Evolutionary conservation across 2,797 vertebrate genomes (phyloP).

Genomic region (Rhadinocentrus ornatus): DNA sequence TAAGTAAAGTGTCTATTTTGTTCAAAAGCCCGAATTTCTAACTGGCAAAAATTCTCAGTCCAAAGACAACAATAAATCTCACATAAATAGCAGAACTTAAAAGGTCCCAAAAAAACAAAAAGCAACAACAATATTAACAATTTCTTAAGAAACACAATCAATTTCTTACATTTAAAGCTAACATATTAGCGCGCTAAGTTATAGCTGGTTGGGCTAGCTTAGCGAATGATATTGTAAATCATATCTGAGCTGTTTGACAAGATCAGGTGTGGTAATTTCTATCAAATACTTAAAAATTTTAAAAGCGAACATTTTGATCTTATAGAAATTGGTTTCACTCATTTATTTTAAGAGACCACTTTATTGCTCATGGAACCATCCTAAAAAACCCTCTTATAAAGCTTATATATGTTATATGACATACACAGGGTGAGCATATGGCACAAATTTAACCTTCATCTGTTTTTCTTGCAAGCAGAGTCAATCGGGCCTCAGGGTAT

Average conservation of each 20-base stretch:
- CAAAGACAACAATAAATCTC: background rate
- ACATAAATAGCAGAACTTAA: background rate
- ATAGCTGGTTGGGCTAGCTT: background rate
- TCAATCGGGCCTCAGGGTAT: conserved; percentile 46
- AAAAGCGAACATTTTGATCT: background rate
- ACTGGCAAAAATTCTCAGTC: background rate
- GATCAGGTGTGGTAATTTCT: background rate
- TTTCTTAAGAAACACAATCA: background rate
- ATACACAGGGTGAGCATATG: conserved; percentile 39
- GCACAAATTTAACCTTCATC: conserved; percentile 35
- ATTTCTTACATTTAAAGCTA: background rate
- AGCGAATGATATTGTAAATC: background rate
- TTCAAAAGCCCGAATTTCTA: no score
- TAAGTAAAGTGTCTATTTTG: background rate
- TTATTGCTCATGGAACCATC: conserved; percentile 55
- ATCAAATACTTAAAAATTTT: background rate
- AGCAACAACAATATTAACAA: background rate
- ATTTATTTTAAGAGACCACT: conserved; percentile 32
- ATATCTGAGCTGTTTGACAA: background rate
- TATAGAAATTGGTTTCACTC: conserved; percentile 16
- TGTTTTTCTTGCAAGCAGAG: conserved; percentile 47
- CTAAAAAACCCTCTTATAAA: conserved; percentile 18
- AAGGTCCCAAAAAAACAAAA: background rate
- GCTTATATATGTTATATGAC: conserved; percentile 41
- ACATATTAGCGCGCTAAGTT: background rate